These are phyloP conservation scores for Pteronura brasiliensis DNA, from an alignment of 2,113 vertebrate species.

Conservation along the genomic window DNA sequence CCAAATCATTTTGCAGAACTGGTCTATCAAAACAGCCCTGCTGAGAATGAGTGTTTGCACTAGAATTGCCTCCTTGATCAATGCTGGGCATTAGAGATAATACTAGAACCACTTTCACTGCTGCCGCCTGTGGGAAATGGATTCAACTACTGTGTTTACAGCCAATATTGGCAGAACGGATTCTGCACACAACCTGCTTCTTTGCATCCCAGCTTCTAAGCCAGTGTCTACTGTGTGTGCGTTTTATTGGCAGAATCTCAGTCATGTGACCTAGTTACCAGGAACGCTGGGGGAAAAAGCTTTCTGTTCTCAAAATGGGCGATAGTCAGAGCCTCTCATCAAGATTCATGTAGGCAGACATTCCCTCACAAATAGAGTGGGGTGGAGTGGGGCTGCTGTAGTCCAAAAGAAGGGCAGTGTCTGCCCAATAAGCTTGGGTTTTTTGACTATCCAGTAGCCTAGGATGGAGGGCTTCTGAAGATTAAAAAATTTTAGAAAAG, in stretches of 20 bases:
- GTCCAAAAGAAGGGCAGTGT: neutral
- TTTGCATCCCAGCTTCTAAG: neutral
- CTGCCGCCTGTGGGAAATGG: neutral
- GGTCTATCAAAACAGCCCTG: neutral
- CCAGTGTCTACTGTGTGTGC: neutral
- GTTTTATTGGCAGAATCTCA: neutral
- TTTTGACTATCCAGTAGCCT: neutral
- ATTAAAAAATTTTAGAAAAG: neutral
- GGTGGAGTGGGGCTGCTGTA: accelerated
- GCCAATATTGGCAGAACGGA: neutral
- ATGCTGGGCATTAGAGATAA: neutral
- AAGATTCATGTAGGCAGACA: neutral
- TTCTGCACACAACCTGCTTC: neutral
- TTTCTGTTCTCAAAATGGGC: neutral
- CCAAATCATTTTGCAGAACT: neutral
- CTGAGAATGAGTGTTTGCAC: neutral
- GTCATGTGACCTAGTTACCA: neutral
- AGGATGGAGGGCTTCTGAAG: neutral
- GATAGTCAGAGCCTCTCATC: neutral
- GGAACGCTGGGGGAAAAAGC: neutral
- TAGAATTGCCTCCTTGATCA: neutral
- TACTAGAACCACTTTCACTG: neutral
- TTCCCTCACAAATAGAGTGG: neutral
- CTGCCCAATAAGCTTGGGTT: neutral
- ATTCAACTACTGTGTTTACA: neutral